Base-by-base conservation (phyloP, 2,888 invertebrate species). In the Volucella zonaria region DNA sequence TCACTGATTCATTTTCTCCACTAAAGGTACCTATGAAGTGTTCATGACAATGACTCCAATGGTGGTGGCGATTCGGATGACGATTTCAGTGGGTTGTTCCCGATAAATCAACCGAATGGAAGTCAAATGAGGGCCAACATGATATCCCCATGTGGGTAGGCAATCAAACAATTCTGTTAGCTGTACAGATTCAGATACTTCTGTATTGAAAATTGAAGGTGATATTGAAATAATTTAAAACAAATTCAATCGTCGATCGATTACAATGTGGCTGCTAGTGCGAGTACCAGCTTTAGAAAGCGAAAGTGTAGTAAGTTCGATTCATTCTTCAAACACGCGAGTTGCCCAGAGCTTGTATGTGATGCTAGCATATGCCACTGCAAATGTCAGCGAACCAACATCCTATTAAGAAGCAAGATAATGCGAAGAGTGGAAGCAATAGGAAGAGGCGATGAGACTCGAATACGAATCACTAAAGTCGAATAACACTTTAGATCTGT, bases 401-500 rank as follows among this genome's bases (percentile, higher is more conserved):
- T 58, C 54, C 1, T 74, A 64, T 14, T 40, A 64, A 18, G 45
- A 64, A 18, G 74, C 62, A 8, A 62, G 52, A 10, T 45, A 43
- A 14, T 43, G 64, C 23, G 15, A 43, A 1, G 23, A 74, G 1
- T 66, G 38, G 49, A 8, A 38, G 12, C 58, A 59, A 8, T 76
- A 74, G 80, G 4, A 49, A 23, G n/a, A 67, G 10, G 74, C 73
- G 2, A 80, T 80, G 45, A 52, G 59, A 9, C 3, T 12, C 1
- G 73, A 80, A 47, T 61, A 42, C 12, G 23, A 54, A 23, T 79
- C 67, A 11, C 43, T 79, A 11, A 45, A 61, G 11, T 43, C 52
- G 11, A 67, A 79, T 14, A 11, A 61, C 6, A 79, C 71, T 6
- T 79, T 71, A 73, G 31, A 52, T 9, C 12, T 59, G 31, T 58